These are phyloP conservation scores for Anthopleura sola DNA, from an alignment of 64 coral and sea anemone species.

Conservation along the genomic window DNA sequence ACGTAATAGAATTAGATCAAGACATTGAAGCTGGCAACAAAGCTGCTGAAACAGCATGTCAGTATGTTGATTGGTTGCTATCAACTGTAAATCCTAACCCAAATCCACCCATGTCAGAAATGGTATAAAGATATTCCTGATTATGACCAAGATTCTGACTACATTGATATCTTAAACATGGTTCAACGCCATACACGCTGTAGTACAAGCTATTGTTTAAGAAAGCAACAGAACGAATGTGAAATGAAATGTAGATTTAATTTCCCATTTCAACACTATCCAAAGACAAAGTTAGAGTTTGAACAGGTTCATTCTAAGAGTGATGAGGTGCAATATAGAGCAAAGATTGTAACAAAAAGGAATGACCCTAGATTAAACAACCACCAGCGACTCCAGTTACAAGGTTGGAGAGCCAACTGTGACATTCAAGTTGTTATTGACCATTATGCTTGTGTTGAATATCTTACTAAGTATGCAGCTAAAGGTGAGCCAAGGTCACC, in stretches of 20 bases:
- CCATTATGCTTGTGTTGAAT: conserved; percentile 47
- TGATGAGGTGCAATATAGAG: conserved; percentile 24
- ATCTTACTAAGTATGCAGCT: conserved; percentile 45
- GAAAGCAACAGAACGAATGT: conserved; percentile 23
- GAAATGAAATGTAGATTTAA: conserved; percentile 39
- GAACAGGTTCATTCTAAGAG: conserved; percentile 29
- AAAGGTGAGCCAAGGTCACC: conserved; percentile 49
- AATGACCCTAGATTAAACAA: conserved; percentile 47
- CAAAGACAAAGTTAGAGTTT: conserved; percentile 30
- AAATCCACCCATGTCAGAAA: conserved; percentile 37
- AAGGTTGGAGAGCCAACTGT: conserved; percentile 59
- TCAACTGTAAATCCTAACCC: conserved; percentile 39
- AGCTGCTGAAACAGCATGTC: conserved; percentile 40
- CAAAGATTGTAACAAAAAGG: conserved; percentile 31
- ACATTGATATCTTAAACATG: too few species aligned
- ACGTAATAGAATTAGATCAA: conserved; percentile 13
- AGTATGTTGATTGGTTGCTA: conserved; percentile 46
- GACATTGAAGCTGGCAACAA: conserved; percentile 40
- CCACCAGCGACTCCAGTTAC: conserved; percentile 36
- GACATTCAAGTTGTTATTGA: conserved; percentile 55
- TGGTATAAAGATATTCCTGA: conserved; percentile 39
- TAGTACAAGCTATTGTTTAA: conserved; percentile 49
- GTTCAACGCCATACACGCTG: conserved; percentile 48
- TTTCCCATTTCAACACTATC: conserved; percentile 23
- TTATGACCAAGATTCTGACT: conserved; percentile 32